A percentile compares a stretch with the other conserved stretches of the same genome.
Conservation (phyloP, 2,888 invertebrate genomes). For the Lasioglossum oenotherae region DNA sequence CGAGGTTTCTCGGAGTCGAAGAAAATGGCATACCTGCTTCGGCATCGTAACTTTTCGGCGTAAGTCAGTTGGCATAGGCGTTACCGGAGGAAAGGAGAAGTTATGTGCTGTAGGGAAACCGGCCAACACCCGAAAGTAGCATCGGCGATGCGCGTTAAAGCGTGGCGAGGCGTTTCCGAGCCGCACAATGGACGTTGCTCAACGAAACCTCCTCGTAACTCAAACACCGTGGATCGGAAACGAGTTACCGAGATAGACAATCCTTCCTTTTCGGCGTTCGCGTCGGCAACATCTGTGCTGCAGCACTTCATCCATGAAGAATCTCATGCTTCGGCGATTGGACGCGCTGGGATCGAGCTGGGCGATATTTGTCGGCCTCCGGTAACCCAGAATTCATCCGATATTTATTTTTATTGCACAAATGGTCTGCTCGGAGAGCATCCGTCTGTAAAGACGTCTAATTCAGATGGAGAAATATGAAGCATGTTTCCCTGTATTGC, state of each 20-base stretch:
- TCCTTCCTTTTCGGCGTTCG: constrained; percentile 28
- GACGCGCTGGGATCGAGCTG: constrained; percentile 3
- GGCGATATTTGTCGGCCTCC: not conserved
- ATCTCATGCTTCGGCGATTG: constrained; percentile 16
- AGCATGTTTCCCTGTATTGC: not conserved
- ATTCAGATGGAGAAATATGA: not conserved
- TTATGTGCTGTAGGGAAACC: constrained; percentile 75
- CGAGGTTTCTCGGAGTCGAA: constrained; percentile 20
- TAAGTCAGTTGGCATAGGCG: constrained; percentile 75
- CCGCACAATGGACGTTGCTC: constrained; percentile 58
- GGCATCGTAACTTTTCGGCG: constrained; percentile 71
- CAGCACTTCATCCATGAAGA: not conserved
- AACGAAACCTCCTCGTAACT: constrained; percentile 66
- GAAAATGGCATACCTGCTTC: constrained; percentile 59
- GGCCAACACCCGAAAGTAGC: constrained; percentile 52
- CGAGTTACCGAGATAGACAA: constrained; percentile 47
- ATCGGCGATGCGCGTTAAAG: constrained; percentile 63
- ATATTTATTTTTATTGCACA: not conserved
- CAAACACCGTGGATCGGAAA: constrained; percentile 54
- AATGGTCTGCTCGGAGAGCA: not conserved
- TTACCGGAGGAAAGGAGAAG: constrained; percentile 64
- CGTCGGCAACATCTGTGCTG: constrained; percentile 58
- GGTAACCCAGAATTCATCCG: too few relatives aligned
- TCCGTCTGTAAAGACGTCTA: not conserved
- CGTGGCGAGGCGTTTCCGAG: constrained; percentile 67